Base-by-base conservation (phyloP, 1,140 invertebrate species). In the Caenorhabditis tropicalis region DNA sequence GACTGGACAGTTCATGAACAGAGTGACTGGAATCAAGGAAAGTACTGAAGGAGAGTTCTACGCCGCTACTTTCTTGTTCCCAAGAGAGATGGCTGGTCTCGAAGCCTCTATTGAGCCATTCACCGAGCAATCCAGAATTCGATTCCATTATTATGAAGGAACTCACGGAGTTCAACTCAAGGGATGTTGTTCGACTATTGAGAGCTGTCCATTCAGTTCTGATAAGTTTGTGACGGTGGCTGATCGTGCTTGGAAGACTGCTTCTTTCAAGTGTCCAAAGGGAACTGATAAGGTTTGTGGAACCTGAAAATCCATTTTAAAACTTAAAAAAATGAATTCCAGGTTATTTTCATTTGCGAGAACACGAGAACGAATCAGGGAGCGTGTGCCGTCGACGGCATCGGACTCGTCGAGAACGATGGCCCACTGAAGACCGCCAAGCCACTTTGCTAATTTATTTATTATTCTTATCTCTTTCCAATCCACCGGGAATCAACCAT, bases 101-200 rank as follows among this genome's bases (percentile, higher is more conserved):
- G 80, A 87, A 82, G 83, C 88, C n/a, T 83, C 86, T 70, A 79
- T 89, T n/a, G 87, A 82, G 21, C 49, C 82, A 31, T 81, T 91
- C 36, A 49, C 53, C 29, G 89, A 89, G 48, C 80, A 83, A 65
- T 31, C 84, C 7, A 83, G 89, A 33, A 84, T 91, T 21, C 56
- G 88, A 49, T 91, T 91, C 86, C 89, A 91, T 82, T 91, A 87
- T 80, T 91, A 91, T 49, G 90, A 91, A 74, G 89, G 90, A 74
- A 91, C 90, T 10, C 90, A 91, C 49, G 90, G 90, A 51, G 90
- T 91, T 60, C 90, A 91, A 65, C 87, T 91, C 21, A 91, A 91
- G 81, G 90, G 79, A 46, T 87, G 86, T 60, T 89, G 88, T 53
- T 82, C 86, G n/a, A 84, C 83, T n/a, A 80, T 82, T 15, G 90